phyloP scores from a whole-genome alignment of 2,888 invertebrate genomes.

The Drosophila rubida region DNA sequence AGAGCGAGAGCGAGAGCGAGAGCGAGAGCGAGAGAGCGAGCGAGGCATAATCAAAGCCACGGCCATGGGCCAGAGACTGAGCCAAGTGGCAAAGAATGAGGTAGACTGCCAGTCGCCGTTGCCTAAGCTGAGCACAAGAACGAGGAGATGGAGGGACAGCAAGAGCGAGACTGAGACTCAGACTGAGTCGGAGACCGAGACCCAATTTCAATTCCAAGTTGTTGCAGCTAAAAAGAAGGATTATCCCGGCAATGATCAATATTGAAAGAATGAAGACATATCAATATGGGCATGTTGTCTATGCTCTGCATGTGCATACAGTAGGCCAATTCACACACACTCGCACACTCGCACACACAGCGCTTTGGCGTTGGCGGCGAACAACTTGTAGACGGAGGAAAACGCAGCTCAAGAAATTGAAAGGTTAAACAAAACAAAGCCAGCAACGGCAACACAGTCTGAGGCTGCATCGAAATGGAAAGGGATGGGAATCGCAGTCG shows the following conservation, averaged over 20 bases:
- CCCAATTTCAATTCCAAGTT: slow-evolving; percentile 64
- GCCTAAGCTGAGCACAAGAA: slow-evolving; percentile 9
- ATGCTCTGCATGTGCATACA: slow-evolving; percentile 53
- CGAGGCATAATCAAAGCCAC: slow-evolving; percentile 2
- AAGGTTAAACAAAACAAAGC: slow-evolving; percentile 72
- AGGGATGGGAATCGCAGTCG: background rate
- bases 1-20: slow-evolving; percentile 4
- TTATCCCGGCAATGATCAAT: slow-evolving; percentile 82
- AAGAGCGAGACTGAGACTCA: slow-evolving; percentile 7
- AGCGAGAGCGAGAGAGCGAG: slow-evolving; percentile 25
- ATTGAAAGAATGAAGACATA: slow-evolving; percentile 78
- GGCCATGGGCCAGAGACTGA: background rate
- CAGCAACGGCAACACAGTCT: slow-evolving; percentile 21
- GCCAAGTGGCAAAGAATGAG: slow-evolving; percentile 17
- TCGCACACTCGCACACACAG: slow-evolving; percentile 7
- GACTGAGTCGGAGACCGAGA: slow-evolving; percentile 39
- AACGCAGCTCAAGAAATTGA: slow-evolving; percentile 64
- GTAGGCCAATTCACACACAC: slow-evolving; percentile 72
- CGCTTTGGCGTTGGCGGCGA: slow-evolving; percentile 45
- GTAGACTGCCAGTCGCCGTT: slow-evolving; percentile 27
- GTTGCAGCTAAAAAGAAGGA: slow-evolving; percentile 76
- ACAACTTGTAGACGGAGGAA: slow-evolving; percentile 70
- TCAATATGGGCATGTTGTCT: slow-evolving; percentile 61
- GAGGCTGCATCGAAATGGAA: slow-evolving; percentile 14
- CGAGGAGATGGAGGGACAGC: slow-evolving; percentile 2